Evolutionary conservation across 2,797 vertebrate species (phyloP), one percentile per base, ranked within the genome.

Genomic region (Otolemur crassicaudatus): DNA sequence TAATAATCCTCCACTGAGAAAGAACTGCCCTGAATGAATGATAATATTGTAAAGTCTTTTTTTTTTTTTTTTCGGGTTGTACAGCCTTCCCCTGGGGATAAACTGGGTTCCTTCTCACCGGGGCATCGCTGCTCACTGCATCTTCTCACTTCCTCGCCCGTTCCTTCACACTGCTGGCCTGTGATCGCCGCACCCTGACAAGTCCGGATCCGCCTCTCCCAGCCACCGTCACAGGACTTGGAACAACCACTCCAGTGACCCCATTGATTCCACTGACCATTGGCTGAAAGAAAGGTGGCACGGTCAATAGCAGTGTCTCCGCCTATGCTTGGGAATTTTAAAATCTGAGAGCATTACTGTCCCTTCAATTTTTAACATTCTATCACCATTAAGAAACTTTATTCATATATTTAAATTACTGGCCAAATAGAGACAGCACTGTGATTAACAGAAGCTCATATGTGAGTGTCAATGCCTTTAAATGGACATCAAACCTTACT

Each of bases 191-290:
- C 99, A 0, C 99, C 99, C 98, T 99, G 99, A 97, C 99, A 99
- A 95, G 99, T 99, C 46, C 99, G 98, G 29, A 98, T 98, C 94
- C 99, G 98, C 96, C 99, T 99, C 98, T 99, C 99, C 99, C 99
- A 99, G 95, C 99, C 99, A 0, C 99, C 99, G 0, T 99, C 99
- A 4, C 99, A 99, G 20, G 99, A 99, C 87, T 99, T 99, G 31
- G 99, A 99, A 97, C 99, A 99, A 88, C 99, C 99, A 75, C 99
- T 99, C 99, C 99, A 99, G 0, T 99, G 99, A 29, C 99, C 99
- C 99, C 99, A 99, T 10, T 99, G 99, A 96, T 99, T 99, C 99
- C 99, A 99, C 95, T 99, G 99, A 49, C 99, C 99, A 53, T 99
- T 99, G 87, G 99, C 99, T 99, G 97, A 81, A 94, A 98, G 96